Conservation (phyloP, 2,888 invertebrate genomes). For the Eristalis intricaria region DNA sequence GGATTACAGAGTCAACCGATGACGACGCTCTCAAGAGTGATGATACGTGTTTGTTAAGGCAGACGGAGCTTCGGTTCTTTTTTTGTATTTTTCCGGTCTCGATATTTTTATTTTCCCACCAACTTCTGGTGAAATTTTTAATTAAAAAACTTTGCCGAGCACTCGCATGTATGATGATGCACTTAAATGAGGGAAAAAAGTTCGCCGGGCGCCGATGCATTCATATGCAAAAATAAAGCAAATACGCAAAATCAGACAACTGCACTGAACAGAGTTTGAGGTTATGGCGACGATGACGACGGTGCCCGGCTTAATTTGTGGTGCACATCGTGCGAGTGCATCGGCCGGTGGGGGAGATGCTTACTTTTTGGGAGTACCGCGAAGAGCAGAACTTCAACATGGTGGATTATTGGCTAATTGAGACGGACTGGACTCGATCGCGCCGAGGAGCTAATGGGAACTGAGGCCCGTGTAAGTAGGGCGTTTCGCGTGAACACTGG, state of each 20-base stretch:
- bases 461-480: slow-evolving; percentile 31
- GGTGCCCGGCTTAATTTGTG: background rate
- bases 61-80: background rate
- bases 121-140: slow-evolving; percentile 37
- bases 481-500: slow-evolving; percentile 38
- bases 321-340: background rate
- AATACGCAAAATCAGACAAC: background rate
- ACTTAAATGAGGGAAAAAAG: slow-evolving; percentile 7
- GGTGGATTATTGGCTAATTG: background rate
- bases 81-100: background rate
- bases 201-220: background rate
- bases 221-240: background rate
- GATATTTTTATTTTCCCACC: background rate
- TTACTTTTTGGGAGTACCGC: slow-evolving; percentile 73
- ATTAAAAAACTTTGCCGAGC: slow-evolving; percentile 59
- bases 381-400: slow-evolving; percentile 79
- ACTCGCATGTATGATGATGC: background rate
- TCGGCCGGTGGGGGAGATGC: background rate
- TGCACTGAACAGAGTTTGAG: background rate
- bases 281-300: background rate
- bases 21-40: slow-evolving; percentile 20
- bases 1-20: slow-evolving; percentile 16
- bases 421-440: slow-evolving; percentile 14
- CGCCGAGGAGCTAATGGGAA: background rate
- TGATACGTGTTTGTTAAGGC: slow-evolving; percentile 12